Conservation (phyloP, 2,113 vertebrate genomes). For the Mobula hypostoma region DNA sequence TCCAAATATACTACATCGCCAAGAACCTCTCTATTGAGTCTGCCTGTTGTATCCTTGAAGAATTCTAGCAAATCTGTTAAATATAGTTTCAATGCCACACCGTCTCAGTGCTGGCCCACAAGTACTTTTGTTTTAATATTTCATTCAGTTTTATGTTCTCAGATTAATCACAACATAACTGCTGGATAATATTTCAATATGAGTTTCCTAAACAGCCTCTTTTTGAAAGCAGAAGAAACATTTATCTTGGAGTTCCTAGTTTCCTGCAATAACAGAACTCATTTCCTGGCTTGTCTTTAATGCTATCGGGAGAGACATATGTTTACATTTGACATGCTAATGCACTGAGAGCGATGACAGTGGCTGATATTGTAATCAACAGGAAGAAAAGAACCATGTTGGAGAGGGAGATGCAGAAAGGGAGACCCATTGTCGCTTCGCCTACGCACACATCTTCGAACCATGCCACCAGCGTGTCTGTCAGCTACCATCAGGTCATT, state of each 20-base stretch:
- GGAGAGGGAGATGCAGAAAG: not conserved
- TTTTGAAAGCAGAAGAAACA: not conserved
- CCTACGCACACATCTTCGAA: not conserved
- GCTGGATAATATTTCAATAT: not conserved
- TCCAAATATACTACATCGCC: no score
- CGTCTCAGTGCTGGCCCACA: not conserved
- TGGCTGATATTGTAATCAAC: not conserved
- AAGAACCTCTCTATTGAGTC: no score
- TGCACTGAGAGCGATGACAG: not conserved
- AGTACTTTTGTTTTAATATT: not conserved
- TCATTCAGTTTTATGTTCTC: not conserved
- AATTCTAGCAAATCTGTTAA: no score
- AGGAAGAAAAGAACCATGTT: not conserved
- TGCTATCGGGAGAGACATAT: constrained; percentile 23
- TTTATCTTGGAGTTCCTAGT: constrained; percentile 27
- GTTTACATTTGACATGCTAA: not conserved
- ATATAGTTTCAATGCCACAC: not conserved
- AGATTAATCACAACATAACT: not conserved
- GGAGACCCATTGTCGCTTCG: not conserved
- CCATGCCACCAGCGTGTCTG: not conserved
- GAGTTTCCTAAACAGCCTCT: not conserved
- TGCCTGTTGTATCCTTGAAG: no score
- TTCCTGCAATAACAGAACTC: not conserved
- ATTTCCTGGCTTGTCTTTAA: not conserved
- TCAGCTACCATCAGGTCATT: not conserved